Evolutionary conservation across 2,113 vertebrate species (phyloP).

Genomic region (Tenrec ecaudatus): DNA sequence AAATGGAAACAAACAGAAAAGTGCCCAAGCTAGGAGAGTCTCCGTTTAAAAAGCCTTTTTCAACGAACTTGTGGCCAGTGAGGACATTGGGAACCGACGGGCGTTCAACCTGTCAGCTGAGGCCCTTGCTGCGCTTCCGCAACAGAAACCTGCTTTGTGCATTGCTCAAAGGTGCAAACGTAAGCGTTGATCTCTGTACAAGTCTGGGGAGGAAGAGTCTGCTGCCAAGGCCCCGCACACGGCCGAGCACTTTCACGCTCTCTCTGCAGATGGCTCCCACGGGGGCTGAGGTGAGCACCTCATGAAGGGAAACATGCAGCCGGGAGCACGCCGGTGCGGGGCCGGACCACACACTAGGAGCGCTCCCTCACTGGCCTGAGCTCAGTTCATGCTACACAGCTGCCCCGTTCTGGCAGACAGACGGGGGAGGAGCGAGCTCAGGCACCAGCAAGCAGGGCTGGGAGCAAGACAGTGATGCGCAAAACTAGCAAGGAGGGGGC

Average conservation of each 20-base stretch:
- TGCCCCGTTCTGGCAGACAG: background rate
- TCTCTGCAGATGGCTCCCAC: background rate
- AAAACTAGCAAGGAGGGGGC: no score
- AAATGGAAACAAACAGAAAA: conserved; percentile 33
- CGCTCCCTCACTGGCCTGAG: background rate
- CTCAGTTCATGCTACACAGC: background rate
- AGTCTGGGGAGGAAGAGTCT: background rate
- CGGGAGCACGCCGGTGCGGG: background rate
- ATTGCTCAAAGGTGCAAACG: background rate
- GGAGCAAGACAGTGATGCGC: conserved; percentile 73
- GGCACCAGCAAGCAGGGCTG: conserved; percentile 87
- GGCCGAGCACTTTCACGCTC: background rate
- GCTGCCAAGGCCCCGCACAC: background rate
- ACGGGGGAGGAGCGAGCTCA: background rate
- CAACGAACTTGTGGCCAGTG: background rate
- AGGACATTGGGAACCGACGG: background rate
- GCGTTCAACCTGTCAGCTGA: conserved; percentile 20
- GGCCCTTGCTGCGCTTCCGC: background rate
- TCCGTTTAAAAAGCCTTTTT: conserved; percentile 26
- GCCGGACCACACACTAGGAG: background rate
- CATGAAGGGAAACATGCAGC: background rate
- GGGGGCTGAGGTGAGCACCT: conserved; percentile 14
- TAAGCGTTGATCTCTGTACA: background rate
- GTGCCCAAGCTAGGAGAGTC: conserved; percentile 10
- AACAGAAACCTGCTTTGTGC: background rate